phyloP scores from a whole-genome alignment of 1,140 invertebrate genomes.

The Monomorium pharaonis region DNA sequence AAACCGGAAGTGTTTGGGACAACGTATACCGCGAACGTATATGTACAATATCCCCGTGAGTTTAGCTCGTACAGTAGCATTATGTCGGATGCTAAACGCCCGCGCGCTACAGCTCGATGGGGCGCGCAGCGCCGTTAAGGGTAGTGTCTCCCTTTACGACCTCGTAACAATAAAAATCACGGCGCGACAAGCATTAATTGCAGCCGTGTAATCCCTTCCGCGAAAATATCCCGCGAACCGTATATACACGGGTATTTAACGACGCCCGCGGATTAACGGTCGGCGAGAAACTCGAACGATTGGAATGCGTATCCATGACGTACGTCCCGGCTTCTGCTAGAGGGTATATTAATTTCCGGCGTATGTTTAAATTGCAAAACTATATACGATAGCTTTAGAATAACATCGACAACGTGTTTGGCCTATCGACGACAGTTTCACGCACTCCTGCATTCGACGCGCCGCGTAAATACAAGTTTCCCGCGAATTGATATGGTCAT shows the following conservation, averaged over 20 bases:
- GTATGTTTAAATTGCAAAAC: not conserved
- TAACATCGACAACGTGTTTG: not conserved
- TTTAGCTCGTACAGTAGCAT: conserved; percentile 38
- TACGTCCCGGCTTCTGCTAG: not conserved
- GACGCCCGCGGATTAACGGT: not conserved
- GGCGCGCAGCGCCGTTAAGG: not conserved
- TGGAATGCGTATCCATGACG: no score
- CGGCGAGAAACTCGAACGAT: not conserved
- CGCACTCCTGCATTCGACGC: not conserved
- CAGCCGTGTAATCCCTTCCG: not conserved
- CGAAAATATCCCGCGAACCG: not conserved
- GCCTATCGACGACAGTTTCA: not conserved
- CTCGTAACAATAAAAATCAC: conserved; percentile 49
- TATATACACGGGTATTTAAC: not conserved
- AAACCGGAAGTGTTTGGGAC: conserved; percentile 56
- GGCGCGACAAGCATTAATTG: conserved; percentile 29
- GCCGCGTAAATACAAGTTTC: not conserved
- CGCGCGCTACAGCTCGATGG: conserved; percentile 36
- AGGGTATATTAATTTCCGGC: not conserved
- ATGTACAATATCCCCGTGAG: not conserved
- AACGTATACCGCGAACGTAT: not conserved
- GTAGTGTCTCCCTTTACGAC: conserved; percentile 40
- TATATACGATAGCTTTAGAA: not conserved
- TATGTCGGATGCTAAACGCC: conserved; percentile 64
- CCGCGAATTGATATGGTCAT: conserved; percentile 31